These are phyloP conservation scores for Drosophila sucinea DNA, from an alignment of 1,140 invertebrate genomes.

Conservation along the genomic window DNA sequence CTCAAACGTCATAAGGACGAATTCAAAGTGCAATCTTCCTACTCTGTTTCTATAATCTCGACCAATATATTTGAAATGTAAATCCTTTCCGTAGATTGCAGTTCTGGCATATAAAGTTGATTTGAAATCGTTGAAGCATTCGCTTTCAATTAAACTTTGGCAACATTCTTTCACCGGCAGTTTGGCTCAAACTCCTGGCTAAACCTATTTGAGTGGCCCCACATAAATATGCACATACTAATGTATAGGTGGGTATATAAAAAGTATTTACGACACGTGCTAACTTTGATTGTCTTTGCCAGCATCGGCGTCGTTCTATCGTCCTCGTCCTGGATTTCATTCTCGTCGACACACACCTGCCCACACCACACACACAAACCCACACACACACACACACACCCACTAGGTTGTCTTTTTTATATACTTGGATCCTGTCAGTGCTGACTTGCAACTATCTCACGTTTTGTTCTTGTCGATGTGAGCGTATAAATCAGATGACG, in stretches of 20 bases:
- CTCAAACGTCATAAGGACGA: no score
- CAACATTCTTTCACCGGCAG: constrained; percentile 9
- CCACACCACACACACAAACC: neutral
- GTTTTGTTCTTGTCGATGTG: constrained; percentile 47
- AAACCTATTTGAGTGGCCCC: constrained; percentile 36
- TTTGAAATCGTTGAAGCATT: constrained; percentile 1
- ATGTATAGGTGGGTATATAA: constrained; percentile 47
- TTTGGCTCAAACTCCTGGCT: neutral
- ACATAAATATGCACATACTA: constrained; percentile 64
- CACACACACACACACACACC: neutral
- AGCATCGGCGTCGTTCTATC: constrained; percentile 9
- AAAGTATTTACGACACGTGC: constrained; percentile 60
- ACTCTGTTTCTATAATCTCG: no score
- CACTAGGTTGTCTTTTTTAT: neutral
- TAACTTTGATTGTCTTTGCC: constrained; percentile 61
- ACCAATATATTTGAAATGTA: neutral
- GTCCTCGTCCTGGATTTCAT: neutral
- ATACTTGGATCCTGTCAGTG: constrained; percentile 43
- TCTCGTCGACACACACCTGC: neutral
- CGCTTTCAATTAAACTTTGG: constrained; percentile 53
- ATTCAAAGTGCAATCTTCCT: no score
- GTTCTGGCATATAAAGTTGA: constrained; percentile 4
- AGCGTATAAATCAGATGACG: constrained; percentile 52
- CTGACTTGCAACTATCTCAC: constrained; percentile 55
- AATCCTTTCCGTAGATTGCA: neutral